A percentile compares a stretch with the other conserved stretches of the same genome.
These are phyloP conservation scores for Sphyrna mokarran DNA, from an alignment of 2,113 vertebrate species.

Conservation along the genomic window DNA sequence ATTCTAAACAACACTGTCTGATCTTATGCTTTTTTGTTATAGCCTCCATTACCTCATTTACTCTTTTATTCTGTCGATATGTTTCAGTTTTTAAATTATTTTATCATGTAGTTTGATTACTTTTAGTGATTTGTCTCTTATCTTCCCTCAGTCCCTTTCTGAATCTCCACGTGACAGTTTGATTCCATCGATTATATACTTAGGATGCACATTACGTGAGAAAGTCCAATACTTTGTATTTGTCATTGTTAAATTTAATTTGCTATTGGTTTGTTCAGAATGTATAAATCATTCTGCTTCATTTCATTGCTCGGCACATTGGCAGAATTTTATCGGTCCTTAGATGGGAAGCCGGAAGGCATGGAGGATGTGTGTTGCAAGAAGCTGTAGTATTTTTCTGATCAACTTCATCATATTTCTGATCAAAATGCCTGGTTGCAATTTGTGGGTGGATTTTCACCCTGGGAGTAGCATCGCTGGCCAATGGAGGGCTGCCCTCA, in stretches of 20 bases:
- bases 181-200: neutral
- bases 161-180: neutral
- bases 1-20: neutral
- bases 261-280: neutral
- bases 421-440: neutral
- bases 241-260: constrained; percentile 4
- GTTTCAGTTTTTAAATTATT: neutral
- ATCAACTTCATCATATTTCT: neutral
- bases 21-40: neutral
- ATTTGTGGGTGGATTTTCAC: neutral
- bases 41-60: neutral
- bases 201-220: neutral
- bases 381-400: neutral
- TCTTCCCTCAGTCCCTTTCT: neutral
- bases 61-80: neutral
- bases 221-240: neutral
- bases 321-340: neutral
- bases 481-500: too few species aligned
- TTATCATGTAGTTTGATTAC: neutral
- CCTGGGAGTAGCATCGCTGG: too few species aligned
- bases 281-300: neutral
- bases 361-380: neutral
- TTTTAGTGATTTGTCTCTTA: neutral
- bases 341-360: too few species aligned
- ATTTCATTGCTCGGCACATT: neutral